Evolutionary conservation across 2,888 invertebrate species (phyloP), one percentile per base, ranked within the genome.

Genomic region (Glyphotaelius pellucidus): DNA sequence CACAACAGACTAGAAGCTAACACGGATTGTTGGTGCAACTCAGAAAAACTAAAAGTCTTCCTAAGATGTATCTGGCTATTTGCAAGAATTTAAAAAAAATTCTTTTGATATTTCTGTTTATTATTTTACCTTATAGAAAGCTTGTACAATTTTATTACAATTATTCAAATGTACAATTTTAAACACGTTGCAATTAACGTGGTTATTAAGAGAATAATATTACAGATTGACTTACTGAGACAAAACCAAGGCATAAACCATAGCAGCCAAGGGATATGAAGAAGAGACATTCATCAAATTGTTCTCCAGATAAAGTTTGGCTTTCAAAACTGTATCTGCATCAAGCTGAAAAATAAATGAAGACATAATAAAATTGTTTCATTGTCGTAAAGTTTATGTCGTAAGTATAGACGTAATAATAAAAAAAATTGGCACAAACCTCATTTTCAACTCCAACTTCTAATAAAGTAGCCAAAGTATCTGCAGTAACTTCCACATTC

Each of bases 361-460:
- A 52, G 90, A 88, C 25, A 88, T 42, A 86, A 88, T n/a, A 91
- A 9, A 83, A 88, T 84, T 42, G 15, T 47, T 47, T 11, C 2
- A 47, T 47, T 47, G 1, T 15, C 3, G 3, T 15, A 47, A 47
- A 47, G 14, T 15, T 14, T 47, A 4, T 35, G 35, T 35, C 35
- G 15, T 14, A 15, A 47, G 47, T 15, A 14, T 1, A 0, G 47
- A 15, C 30, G 90, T 14, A n/a, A 25, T 12, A 19, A 35, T 84
- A 84, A 9, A 19, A 31, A 12, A 31, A 31, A 31, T 0, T 31
- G 7, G 4, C 7, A 81, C 32, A 15, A 32, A 96, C 96, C 95
- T 96, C 95, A 94, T 95, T 96, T 94, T 97, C 96, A 47, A 97
- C 95, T 90, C 97, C 97, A 93, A 97, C 96, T 95, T 97, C 97